Evolutionary conservation across 2,797 vertebrate species (phyloP).

Genomic region (Lemur catta): DNA sequence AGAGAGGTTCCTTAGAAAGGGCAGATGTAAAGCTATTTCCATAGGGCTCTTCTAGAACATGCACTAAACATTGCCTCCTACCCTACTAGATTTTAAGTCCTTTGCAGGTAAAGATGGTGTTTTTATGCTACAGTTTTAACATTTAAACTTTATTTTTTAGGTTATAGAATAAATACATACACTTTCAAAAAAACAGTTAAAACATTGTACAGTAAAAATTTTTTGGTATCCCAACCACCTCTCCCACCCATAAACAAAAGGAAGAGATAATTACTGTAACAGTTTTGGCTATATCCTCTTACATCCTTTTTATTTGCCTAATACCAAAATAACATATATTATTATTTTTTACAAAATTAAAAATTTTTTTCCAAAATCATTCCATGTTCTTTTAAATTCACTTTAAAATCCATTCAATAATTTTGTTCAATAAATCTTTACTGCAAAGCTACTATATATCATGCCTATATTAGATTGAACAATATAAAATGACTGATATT

Average conservation of each 20-base stretch:
- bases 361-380: not conserved
- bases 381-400: not conserved
- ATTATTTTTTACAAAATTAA: not conserved
- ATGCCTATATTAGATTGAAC: not conserved
- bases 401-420: not conserved
- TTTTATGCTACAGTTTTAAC: not conserved
- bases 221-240: not conserved
- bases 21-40: not conserved
- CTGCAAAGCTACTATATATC: not conserved
- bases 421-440: not conserved
- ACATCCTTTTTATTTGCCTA: not conserved
- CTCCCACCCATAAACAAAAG: not conserved
- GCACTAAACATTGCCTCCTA: too few species aligned
- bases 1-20: not conserved
- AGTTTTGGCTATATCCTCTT: not conserved
- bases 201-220: not conserved
- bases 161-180: not conserved
- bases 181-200: not conserved
- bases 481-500: not conserved
- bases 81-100: not conserved
- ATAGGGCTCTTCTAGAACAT: not conserved
- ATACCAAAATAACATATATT: not conserved
- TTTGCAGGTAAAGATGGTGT: not conserved
- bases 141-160: not conserved
- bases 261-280: not conserved